These are phyloP conservation scores for Sylvilagus bachmani DNA, from an alignment of 2,113 vertebrate genomes.

Conservation along the genomic window DNA sequence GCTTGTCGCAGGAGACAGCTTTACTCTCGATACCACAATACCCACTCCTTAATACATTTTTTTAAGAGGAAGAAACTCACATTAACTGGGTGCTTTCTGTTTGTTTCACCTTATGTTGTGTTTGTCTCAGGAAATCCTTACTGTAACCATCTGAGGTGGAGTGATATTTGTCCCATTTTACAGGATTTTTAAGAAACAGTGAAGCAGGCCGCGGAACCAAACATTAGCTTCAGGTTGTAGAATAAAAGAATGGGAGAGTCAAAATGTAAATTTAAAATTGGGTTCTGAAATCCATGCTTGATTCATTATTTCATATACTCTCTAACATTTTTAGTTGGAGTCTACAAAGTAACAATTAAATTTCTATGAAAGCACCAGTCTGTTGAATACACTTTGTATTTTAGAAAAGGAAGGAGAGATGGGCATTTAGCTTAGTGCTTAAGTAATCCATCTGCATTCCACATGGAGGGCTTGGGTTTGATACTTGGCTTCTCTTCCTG, in stretches of 20 bases:
- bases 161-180: not conserved
- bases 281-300: not conserved
- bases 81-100: not conserved
- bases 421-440: too few species aligned
- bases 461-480: too few species aligned
- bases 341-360: not conserved
- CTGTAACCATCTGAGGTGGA: not conserved
- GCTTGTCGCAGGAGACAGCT: too few species aligned
- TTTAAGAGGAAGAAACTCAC: not conserved
- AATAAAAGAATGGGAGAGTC: not conserved
- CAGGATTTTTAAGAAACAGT: not conserved
- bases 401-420: too few species aligned
- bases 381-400: too few species aligned
- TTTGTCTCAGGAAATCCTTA: constrained; percentile 6
- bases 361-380: not conserved
- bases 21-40: too few species aligned
- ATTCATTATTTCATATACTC: not conserved
- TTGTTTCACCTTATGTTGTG: not conserved
- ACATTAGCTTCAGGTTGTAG: not conserved
- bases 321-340: constrained; percentile 43
- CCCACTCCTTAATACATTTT: not conserved
- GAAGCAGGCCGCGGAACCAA: not conserved
- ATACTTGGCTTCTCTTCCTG: too few species aligned
- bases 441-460: too few species aligned
- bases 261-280: not conserved